Percentiles rank a stretch among this genome's conserved stretches.
These are phyloP conservation scores for Picathartes gymnocephalus DNA, from an alignment of 2,113 vertebrate species.

Conservation along the genomic window DNA sequence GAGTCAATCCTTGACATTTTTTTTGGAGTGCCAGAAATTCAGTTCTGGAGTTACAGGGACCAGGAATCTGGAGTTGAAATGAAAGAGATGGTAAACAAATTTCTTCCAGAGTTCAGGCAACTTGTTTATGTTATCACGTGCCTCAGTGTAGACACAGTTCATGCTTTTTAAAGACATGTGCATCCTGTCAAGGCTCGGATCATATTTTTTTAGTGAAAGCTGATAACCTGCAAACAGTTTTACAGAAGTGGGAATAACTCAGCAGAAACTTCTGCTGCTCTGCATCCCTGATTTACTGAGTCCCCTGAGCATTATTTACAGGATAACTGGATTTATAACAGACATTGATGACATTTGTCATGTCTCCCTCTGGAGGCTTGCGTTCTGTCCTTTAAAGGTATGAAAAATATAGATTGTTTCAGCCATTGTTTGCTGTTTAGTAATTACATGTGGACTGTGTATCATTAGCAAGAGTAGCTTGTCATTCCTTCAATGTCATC, in stretches of 20 bases:
- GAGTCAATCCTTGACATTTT: not conserved
- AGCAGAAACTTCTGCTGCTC: not conserved
- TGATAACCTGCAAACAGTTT: not conserved
- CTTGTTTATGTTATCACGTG: not conserved
- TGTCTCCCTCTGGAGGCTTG: not conserved
- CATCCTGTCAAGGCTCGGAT: not conserved
- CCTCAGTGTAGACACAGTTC: not conserved
- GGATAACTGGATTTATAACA: not conserved
- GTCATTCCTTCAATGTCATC: not conserved
- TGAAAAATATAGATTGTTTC: not conserved
- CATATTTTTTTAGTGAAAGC: not conserved
- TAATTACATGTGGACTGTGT: not conserved
- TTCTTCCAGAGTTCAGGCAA: not conserved
- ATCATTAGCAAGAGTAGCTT: not conserved
- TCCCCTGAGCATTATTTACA: not conserved
- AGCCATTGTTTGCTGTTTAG: not conserved
- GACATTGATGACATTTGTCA: not conserved
- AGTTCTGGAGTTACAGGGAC: not conserved
- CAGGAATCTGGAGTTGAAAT: not conserved
- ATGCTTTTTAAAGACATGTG: not conserved
- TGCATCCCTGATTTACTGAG: not conserved
- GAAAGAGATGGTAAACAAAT: not conserved
- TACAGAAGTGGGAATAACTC: not conserved
- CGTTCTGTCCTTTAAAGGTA: not conserved
- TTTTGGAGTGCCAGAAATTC: not conserved